These are phyloP conservation scores for Hippotragus niger DNA, from an alignment of 2,113 vertebrate species.

Conservation along the genomic window DNA sequence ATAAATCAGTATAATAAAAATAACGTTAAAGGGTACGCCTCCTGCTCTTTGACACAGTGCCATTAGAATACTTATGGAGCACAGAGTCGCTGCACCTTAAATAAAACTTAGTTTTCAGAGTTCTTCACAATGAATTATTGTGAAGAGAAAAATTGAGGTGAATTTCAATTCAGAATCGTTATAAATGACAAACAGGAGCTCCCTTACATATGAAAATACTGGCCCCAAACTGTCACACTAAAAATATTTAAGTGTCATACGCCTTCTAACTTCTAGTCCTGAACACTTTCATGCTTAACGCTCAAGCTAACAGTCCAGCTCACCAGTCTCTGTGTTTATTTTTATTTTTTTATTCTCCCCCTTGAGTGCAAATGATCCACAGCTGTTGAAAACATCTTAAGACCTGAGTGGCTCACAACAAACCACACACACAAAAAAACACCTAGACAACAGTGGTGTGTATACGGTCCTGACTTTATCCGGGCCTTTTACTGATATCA, in stretches of 20 bases:
- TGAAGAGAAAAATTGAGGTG: slow-evolving; percentile 5
- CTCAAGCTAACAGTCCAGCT: slow-evolving; percentile 66
- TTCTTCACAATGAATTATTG: slow-evolving; percentile 27
- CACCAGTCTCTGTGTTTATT: slow-evolving; percentile 57
- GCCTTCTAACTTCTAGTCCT: slow-evolving; percentile 48
- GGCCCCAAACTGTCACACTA: slow-evolving; percentile 50
- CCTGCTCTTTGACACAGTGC: slow-evolving; percentile 15
- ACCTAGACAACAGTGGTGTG: not conserved
- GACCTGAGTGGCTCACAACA: slow-evolving; percentile 22
- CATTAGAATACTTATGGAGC: not conserved
- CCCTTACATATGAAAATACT: slow-evolving; percentile 39
- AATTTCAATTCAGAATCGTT: slow-evolving; percentile 57
- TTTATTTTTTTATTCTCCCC: slow-evolving; percentile 60
- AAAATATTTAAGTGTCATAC: slow-evolving; percentile 46
- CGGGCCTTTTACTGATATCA: not conserved
- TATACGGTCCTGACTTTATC: slow-evolving; percentile 29
- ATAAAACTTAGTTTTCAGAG: slow-evolving; percentile 33
- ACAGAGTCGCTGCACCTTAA: not conserved
- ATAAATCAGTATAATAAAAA: slow-evolving; percentile 8
- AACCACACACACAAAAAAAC: not conserved
- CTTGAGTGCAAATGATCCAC: slow-evolving; percentile 67
- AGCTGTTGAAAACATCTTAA: slow-evolving; percentile 49
- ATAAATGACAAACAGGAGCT: not conserved
- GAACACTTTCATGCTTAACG: slow-evolving; percentile 56
- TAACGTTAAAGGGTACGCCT: not conserved